phyloP scores from a whole-genome alignment of 1,140 invertebrate species.

The Drosophila funebris region DNA sequence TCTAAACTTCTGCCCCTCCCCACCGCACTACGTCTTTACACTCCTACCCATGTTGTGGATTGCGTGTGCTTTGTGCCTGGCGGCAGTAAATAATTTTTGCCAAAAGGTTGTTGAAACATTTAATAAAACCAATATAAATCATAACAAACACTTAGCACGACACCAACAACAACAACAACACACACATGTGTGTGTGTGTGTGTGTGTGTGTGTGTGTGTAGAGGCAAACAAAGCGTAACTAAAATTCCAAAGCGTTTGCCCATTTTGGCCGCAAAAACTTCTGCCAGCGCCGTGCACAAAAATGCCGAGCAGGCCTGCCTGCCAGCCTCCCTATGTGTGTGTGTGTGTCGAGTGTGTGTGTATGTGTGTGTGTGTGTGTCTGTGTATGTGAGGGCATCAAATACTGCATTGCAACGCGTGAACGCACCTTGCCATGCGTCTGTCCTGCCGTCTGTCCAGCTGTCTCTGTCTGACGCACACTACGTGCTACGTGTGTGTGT shows the following conservation, averaged over 20 bases:
- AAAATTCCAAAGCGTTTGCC: conserved; percentile 80
- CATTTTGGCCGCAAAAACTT: conserved; percentile 78
- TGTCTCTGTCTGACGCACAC: conserved; percentile 16
- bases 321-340: conserved; percentile 18
- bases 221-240: conserved; percentile 77
- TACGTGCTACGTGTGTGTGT: conserved; percentile 23
- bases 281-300: conserved; percentile 50
- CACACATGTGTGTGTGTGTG: neutral
- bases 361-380: conserved; percentile 7
- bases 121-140: conserved; percentile 82
- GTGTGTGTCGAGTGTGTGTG: neutral
- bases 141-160: conserved; percentile 78
- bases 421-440: conserved; percentile 65
- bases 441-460: neutral
- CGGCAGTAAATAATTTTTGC: conserved; percentile 80
- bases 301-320: conserved; percentile 50
- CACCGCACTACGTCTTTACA: neutral
- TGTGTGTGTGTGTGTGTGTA: neutral
- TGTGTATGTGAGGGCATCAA: conserved; percentile 1
- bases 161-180: conserved; percentile 47
- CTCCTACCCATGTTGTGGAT: conserved; percentile 4
- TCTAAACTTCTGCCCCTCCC: neutral
- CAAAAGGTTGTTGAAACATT: conserved; percentile 81
- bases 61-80: conserved; percentile 41
- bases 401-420: conserved; percentile 75